A percentile compares a stretch with the other conserved stretches of the same genome.
phyloP scores from a whole-genome alignment of 2,113 vertebrate genomes.

The Brachyistius frenatus region DNA sequence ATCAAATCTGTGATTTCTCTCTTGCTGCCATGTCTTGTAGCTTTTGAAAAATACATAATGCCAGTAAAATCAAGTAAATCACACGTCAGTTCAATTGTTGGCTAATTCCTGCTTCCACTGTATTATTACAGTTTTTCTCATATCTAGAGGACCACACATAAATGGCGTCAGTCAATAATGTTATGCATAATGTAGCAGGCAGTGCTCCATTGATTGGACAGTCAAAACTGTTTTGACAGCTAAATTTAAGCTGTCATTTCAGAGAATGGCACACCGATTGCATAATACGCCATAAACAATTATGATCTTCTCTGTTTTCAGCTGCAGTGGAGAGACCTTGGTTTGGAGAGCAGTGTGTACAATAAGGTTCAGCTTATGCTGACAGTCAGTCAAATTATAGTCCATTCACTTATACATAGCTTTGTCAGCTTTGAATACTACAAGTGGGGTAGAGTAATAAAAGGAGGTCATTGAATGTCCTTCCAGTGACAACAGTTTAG shows the following conservation, averaged over 20 bases:
- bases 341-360: constrained; percentile 22
- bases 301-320: constrained; percentile 44
- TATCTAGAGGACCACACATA: background rate
- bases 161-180: constrained; percentile 27
- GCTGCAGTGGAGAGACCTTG: constrained; percentile 10
- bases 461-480: constrained; percentile 20
- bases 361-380: constrained; percentile 33
- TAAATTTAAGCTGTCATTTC: constrained; percentile 52
- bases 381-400: constrained; percentile 9
- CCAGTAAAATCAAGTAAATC: background rate
- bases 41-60: background rate
- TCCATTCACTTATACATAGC: constrained; percentile 20
- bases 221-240: constrained; percentile 62
- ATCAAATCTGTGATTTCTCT: too few relatives aligned
- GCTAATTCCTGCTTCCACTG: too few relatives aligned
- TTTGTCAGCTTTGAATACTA: constrained; percentile 25
- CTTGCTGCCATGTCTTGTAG: too few relatives aligned
- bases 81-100: too few relatives aligned
- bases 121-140: too few relatives aligned
- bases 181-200: constrained; percentile 23
- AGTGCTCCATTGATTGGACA: constrained; percentile 28
- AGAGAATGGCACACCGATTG: constrained; percentile 40
- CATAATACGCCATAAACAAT: constrained; percentile 62
- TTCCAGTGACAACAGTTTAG: background rate
- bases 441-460: background rate